Evolutionary conservation across 2,797 vertebrate genomes (phyloP), one percentile per base, ranked within the genome.

Genomic region (Salmo trutta): DNA sequence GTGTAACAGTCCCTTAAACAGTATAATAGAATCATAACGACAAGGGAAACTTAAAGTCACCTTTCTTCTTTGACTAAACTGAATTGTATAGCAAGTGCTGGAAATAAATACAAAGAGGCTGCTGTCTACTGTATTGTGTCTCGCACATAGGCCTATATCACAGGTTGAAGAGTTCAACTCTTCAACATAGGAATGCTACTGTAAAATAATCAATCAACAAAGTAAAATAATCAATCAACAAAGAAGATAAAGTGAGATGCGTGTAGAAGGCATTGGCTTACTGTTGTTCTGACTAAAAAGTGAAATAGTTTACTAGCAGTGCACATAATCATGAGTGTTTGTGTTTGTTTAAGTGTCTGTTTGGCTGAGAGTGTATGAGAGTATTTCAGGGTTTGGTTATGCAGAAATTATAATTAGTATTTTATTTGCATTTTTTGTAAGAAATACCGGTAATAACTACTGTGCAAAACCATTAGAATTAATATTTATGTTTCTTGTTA

Each of bases 391-490:
- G 87, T 79, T 90, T 95, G 94, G 92, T 95, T 93, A 92, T 95
- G 90, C 93, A 95, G 97, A 98, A 98, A 97, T 96, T 95, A 93
- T 97, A 96, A 98, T 98, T 95, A 96, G 94, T 97, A 96, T 97
- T 97, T 97, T 93, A 95, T 95, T 97, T 1, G 3, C 0, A 14
- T 97, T 96, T 93, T 95, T 95, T 95, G 95, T 92, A 94, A 95
- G 95, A 96, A 97, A 97, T 96, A 91, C 91, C 86, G 89, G 93
- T 94, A 98, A 99, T 98, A 98, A 98, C 96, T 95, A 93, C 93
- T 94, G 95, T 96, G 96, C 96, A 95, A 96, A 97, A 96, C 96
- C 96, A 98, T 98, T 97, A 97, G 95, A 95, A 97, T 98, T 96
- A 98, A 99, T 99, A 99, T 99, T 98, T 97, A 99, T 98, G 96